These are phyloP conservation scores for Vulpes lagopus DNA, from an alignment of 2,113 vertebrate species.

Conservation along the genomic window DNA sequence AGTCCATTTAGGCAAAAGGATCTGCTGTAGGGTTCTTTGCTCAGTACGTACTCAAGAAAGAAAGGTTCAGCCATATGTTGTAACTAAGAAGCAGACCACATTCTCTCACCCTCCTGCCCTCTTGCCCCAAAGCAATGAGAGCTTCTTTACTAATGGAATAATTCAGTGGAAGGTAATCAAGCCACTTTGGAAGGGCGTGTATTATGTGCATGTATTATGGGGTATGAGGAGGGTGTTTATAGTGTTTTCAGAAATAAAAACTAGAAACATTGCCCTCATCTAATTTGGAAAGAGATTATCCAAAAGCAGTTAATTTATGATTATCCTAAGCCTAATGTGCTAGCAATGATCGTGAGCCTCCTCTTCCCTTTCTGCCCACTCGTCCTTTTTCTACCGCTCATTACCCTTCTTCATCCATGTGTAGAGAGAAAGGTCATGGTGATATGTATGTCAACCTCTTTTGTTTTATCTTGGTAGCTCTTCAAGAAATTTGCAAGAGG, in stretches of 20 bases:
- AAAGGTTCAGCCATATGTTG: background rate
- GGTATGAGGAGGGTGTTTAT: background rate
- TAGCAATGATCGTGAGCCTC: background rate
- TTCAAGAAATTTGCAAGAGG: constrained; percentile 11
- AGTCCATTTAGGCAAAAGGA: background rate
- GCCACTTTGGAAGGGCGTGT: background rate
- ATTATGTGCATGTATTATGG: background rate
- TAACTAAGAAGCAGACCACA: background rate
- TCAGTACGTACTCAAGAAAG: background rate
- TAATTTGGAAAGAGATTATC: background rate
- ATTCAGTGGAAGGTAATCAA: background rate
- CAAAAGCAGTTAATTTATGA: background rate
- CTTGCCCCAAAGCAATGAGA: background rate
- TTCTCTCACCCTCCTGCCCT: background rate
- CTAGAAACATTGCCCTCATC: background rate
- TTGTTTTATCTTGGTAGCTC: background rate
- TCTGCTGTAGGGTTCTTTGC: background rate
- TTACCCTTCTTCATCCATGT: background rate
- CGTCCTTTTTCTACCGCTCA: background rate
- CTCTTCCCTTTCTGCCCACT: background rate
- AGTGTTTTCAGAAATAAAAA: constrained; percentile 46
- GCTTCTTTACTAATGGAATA: background rate
- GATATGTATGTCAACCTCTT: background rate
- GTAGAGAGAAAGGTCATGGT: background rate
- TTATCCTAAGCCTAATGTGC: background rate